Base-by-base conservation (phyloP, 2,888 invertebrate species). In the Serripes groenlandicus region DNA sequence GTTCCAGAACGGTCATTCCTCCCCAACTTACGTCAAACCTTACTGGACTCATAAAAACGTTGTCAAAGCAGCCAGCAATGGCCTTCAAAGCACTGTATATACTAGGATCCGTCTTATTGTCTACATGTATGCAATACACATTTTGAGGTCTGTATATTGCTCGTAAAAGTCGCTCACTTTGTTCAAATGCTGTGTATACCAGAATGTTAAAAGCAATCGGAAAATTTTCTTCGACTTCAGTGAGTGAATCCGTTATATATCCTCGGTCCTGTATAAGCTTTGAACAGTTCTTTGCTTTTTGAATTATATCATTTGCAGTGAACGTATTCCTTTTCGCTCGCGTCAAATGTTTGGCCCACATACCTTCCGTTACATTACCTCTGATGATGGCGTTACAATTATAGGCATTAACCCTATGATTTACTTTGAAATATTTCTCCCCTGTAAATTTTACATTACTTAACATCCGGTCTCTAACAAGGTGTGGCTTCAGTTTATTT, bases 121-220 rank as follows among this genome's bases (percentile, higher is more conserved):
- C 93, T 7, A 92, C 83, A 74, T 93, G 92, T 35, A 92, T 82
- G 74, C 92, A 93, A 60, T 92, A 92, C 26, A 85, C 70, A 77
- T 93, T 92, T 32, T 92, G 90, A 3, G 92, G 92, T 54, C 90
- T 73, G 70, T 92, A 92, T 32, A 93, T 90, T 0, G 89, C 83
- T 21, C 89, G 74, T 0, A 92, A 64, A 21, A 92, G 69, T 18
- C 85, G 73, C 60, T 90, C 91, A 3, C 90, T 82, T 56, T 91
- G 91, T 11, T 79, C 77, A 7, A 86, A 81, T 28, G 89, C 81
- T 66, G 87, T 86, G 42, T 89, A 90, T 34, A 91, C 83, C 15
- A 91, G 30, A n/a, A 92, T 88, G 68, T 87, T 89, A 74, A 78
- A 92, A 7, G 92, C 92, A 1, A 92, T 68, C 0, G 91, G 90